Evolutionary conservation across 1,140 invertebrate genomes (phyloP).

Genomic region (Dreissena rostriformis): DNA sequence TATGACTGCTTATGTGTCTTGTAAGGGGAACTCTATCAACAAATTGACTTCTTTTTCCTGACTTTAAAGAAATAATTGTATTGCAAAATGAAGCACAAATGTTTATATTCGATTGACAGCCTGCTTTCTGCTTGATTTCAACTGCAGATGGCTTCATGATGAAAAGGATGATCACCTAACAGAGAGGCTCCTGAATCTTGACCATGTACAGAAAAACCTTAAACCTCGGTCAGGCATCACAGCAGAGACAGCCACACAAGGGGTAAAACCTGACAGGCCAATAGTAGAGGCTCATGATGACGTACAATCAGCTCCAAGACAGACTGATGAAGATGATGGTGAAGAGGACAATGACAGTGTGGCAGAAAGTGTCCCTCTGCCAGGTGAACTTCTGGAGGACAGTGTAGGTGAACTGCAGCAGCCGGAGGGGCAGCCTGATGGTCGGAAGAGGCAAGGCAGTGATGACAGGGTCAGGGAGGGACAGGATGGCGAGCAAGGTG

Average conservation of each 20-base stretch:
- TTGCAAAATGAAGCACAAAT: no score
- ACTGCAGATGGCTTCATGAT: slow-evolving; percentile 72
- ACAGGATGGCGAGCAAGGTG: not conserved
- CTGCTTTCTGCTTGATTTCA: not conserved
- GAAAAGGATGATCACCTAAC: slow-evolving; percentile 66
- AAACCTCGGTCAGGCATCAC: not conserved
- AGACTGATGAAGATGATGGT: slow-evolving; percentile 3
- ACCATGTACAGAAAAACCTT: slow-evolving; percentile 38
- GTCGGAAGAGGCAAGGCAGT: not conserved
- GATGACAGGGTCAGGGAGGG: not conserved
- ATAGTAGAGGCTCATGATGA: not conserved
- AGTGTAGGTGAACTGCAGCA: not conserved
- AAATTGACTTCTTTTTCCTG: not conserved
- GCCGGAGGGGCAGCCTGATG: not conserved
- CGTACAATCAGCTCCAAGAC: not conserved
- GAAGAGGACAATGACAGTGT: not conserved
- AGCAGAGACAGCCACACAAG: not conserved
- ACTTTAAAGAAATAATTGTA: not conserved
- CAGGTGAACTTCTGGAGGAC: not conserved
- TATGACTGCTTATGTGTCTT: not conserved
- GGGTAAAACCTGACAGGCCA: not conserved
- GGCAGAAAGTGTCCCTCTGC: not conserved
- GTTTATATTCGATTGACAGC: not conserved
- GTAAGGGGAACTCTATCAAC: no score
- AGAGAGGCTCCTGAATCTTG: slow-evolving; percentile 63